Evolutionary conservation across 2,888 invertebrate species (phyloP).

Genomic region (Ophion obscuratus): DNA sequence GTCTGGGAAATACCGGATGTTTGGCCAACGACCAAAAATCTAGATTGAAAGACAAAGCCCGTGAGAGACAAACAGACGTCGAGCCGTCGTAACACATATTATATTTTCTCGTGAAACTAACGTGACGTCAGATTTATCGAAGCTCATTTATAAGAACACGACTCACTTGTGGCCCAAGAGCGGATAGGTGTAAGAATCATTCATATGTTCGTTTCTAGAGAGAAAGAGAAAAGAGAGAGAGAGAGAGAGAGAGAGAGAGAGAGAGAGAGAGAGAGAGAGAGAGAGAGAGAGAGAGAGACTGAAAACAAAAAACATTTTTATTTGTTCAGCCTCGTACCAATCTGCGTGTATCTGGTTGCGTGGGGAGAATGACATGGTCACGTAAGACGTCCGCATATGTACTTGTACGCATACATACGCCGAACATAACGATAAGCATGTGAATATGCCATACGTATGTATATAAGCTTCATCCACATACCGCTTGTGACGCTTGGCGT

Average conservation of each 20-base stretch:
- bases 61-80: slow-evolving; percentile 31
- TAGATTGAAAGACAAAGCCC: slow-evolving; percentile 49
- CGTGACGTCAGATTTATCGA: slow-evolving; percentile 62
- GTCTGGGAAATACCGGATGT: slow-evolving; percentile 32
- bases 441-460: background rate
- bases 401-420: slow-evolving; percentile 1
- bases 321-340: slow-evolving; percentile 45
- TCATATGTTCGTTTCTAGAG: slow-evolving; percentile 46
- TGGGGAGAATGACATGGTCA: slow-evolving; percentile 61
- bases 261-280: slow-evolving; percentile 5
- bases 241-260: background rate
- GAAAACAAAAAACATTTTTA: slow-evolving; percentile 35
- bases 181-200: slow-evolving; percentile 62
- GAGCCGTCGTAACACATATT: slow-evolving; percentile 25
- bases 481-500: slow-evolving; percentile 37
- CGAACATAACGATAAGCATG: background rate
- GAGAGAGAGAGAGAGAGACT: background rate
- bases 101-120: slow-evolving; percentile 56
- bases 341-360: slow-evolving; percentile 43
- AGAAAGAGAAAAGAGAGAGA: background rate
- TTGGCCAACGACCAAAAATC: slow-evolving; percentile 48
- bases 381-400: slow-evolving; percentile 19
- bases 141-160: slow-evolving; percentile 63
- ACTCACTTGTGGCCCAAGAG: slow-evolving; percentile 55
- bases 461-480: slow-evolving; percentile 14